phyloP scores from a whole-genome alignment of 2,113 vertebrate genomes.

The Tyto alba region DNA sequence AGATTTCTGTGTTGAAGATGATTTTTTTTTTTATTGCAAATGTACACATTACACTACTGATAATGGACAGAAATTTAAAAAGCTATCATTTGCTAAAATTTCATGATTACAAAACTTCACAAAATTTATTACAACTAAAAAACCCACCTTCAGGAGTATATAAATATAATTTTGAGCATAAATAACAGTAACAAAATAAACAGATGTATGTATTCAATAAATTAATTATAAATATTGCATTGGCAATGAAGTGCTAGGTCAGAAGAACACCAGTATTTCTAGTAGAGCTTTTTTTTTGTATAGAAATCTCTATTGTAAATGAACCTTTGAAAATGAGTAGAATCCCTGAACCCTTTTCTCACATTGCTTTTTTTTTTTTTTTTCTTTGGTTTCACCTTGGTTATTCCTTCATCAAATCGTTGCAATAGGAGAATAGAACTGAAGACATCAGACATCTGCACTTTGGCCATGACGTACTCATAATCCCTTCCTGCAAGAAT shows the following conservation, averaged over 20 bases:
- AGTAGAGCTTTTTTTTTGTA: neutral
- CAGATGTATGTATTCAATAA: conserved; percentile 71
- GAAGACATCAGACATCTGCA: neutral
- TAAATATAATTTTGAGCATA: conserved; percentile 78
- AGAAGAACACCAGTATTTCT: neutral
- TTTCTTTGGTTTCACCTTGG: neutral
- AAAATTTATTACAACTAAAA: conserved; percentile 52
- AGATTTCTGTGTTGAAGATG: neutral
- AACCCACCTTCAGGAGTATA: conserved; percentile 34
- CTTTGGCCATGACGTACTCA: neutral
- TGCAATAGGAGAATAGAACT: neutral
- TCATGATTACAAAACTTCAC: conserved; percentile 22
- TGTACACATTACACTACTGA: conserved; percentile 14
- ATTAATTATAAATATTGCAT: conserved; percentile 79
- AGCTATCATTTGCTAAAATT: neutral
- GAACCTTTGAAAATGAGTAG: neutral
- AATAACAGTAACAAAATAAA: conserved; percentile 80
- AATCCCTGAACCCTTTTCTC: neutral
- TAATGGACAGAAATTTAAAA: neutral
- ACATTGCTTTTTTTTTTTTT: neutral
- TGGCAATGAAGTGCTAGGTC: conserved; percentile 72
- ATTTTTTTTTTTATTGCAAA: conserved; percentile 54
- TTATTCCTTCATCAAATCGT: neutral
- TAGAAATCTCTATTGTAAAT: neutral
- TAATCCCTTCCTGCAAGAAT: neutral